Evolutionary conservation across 2,113 vertebrate species (phyloP).

Genomic region (Hemiscyllium ocellatum): DNA sequence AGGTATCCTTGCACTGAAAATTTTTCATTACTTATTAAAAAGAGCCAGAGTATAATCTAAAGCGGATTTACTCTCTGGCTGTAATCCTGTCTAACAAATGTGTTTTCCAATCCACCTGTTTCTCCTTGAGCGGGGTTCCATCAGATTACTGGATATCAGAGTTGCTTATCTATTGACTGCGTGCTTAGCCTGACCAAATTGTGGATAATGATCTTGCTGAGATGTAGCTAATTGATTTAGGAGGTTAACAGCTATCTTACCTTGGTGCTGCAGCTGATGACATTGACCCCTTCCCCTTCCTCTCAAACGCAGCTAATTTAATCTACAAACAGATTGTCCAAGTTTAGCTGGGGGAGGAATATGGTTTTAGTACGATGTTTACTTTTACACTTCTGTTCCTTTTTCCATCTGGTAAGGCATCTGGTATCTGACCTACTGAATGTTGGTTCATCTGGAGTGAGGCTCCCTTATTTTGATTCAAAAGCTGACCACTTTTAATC

Average conservation of each 20-base stretch:
- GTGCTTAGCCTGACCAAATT: neutral
- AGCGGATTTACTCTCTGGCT: neutral
- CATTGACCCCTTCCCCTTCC: neutral
- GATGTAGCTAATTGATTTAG: constrained; percentile 12
- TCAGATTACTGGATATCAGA: neutral
- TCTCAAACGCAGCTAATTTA: neutral
- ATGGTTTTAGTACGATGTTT: neutral
- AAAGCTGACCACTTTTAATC: neutral
- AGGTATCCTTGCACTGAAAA: neutral
- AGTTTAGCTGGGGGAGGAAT: neutral
- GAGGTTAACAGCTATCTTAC: constrained; percentile 9
- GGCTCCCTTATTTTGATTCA: neutral
- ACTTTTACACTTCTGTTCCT: neutral
- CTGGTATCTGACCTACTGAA: neutral
- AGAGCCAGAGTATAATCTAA: neutral
- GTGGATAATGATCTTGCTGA: neutral
- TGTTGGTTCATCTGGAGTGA: neutral
- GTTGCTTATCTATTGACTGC: neutral
- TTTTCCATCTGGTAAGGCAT: no score
- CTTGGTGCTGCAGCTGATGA: neutral
- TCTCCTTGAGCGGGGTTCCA: neutral
- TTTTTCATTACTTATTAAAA: neutral
- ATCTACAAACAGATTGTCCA: neutral
- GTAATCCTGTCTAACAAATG: neutral
- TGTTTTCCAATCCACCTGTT: neutral